Base-by-base conservation (phyloP, 2,113 vertebrate species). In the Empidonax traillii region DNA sequence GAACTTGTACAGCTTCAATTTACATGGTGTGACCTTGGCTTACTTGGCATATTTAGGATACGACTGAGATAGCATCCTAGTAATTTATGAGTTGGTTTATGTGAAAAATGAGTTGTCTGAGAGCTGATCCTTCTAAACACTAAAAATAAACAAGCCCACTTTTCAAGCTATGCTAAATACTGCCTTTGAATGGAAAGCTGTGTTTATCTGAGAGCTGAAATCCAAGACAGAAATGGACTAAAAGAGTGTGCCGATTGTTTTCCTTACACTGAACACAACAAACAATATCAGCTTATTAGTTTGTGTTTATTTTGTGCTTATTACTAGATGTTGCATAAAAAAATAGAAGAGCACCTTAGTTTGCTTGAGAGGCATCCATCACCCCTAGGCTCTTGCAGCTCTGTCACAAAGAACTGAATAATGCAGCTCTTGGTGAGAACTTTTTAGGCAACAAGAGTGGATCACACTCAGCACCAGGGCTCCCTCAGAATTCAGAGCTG, bases 61-160 rank as follows among this genome's bases (percentile, higher is more conserved):
- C 59, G 77, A 82, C 84, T 91, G 85, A 91, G 69, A 85, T 66
- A 85, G 27, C 53, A 83, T 56, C 81, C 74, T 27, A 68, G 41
- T 49, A 94, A 91, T 85, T 95, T 93, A 92, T 91, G 87, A 69
- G 74, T 66, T 82, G 56, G 49, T 83, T 95, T 94, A 82, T 55
- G 71, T 80, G 78, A 96, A 95, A 94, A 94, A 93, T 93, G 14
- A 83, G 89, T 96, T 95, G 91, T 91, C 82, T 89, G 58, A 58
- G 71, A 79, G 27, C 49, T 82, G 81, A 89, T 95, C 30, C 77
- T 89, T 89, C 71, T 53, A 79, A 69, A 58, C 51, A 89, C 67
- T 83, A 85, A 69, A 91, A 89, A 94, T 79, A 94, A 89, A 85
- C 53, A 69, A 55, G 27, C 33, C 18, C 62, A 73, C 81, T 89